These are phyloP conservation scores for Sitobion miscanthi DNA, from an alignment of 1,140 invertebrate species.

Conservation along the genomic window DNA sequence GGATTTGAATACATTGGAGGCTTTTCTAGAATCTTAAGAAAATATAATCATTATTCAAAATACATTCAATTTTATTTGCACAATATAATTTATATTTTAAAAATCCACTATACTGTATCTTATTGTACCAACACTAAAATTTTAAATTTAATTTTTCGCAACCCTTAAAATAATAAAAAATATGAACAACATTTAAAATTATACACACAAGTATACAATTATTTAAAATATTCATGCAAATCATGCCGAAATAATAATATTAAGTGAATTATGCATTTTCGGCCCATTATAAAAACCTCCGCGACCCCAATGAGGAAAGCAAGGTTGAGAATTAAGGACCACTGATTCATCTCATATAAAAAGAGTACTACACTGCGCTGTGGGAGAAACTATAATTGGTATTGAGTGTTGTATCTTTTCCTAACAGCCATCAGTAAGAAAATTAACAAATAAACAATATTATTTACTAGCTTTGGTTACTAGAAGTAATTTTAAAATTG, in stretches of 20 bases:
- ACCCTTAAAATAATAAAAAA: background rate
- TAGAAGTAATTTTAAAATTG: background rate
- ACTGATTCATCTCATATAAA: background rate
- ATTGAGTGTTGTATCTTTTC: background rate
- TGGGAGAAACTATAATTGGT: too few relatives aligned
- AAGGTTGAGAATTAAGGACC: background rate
- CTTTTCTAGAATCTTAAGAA: conserved; percentile 63
- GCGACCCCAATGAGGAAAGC: background rate
- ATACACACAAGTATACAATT: background rate
- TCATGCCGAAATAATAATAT: background rate
- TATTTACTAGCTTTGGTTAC: conserved; percentile 20
- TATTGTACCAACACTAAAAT: background rate
- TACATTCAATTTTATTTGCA: background rate
- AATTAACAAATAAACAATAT: background rate
- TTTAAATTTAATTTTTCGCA: background rate
- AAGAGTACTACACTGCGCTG: background rate
- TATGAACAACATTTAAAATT: too few relatives aligned
- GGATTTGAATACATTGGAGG: conserved; percentile 71
- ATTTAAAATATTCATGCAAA: background rate
- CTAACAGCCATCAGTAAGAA: background rate
- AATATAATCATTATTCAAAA: background rate
- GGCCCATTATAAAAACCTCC: background rate
- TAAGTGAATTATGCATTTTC: background rate
- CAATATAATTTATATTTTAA: conserved; percentile 3
- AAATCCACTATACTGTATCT: background rate